phyloP scores from a whole-genome alignment of 2,113 vertebrate genomes.

The Mormyrus iriodes region DNA sequence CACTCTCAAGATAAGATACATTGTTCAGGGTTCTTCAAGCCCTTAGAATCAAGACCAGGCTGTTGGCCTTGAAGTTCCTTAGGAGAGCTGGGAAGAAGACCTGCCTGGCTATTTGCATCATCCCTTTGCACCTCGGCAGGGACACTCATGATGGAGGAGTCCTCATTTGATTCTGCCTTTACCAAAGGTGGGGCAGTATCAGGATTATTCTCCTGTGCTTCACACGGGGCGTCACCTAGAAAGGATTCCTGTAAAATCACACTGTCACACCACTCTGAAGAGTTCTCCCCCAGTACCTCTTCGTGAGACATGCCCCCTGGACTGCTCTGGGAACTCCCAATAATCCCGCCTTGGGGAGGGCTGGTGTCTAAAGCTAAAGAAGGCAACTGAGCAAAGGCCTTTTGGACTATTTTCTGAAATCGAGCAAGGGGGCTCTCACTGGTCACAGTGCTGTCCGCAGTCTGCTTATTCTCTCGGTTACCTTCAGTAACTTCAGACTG shows the following conservation, averaged over 20 bases:
- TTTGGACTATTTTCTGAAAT: slow-evolving; percentile 36
- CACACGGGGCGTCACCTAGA: background rate
- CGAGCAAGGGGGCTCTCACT: slow-evolving; percentile 21
- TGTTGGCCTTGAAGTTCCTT: background rate
- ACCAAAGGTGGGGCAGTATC: background rate
- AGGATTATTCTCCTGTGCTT: background rate
- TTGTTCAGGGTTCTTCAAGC: slow-evolving; percentile 26
- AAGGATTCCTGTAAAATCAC: background rate
- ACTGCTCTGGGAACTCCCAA: slow-evolving; percentile 30
- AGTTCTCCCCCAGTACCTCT: background rate
- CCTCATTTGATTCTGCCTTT: background rate
- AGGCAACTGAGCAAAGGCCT: slow-evolving; percentile 28
- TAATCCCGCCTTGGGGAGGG: slow-evolving; percentile 36
- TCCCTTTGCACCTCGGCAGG: background rate
- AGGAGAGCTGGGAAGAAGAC: background rate
- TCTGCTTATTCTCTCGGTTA: background rate
- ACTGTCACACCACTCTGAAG: background rate
- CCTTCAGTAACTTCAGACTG: background rate
- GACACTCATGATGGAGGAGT: background rate
- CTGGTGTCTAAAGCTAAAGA: slow-evolving; percentile 38
- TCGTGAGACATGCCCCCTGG: background rate
- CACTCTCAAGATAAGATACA: slow-evolving; percentile 55
- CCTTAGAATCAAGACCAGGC: background rate
- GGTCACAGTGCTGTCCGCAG: background rate
- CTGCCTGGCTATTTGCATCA: background rate